Evolutionary conservation across 2,888 invertebrate species (phyloP).

Genomic region (Hymenopus coronatus): DNA sequence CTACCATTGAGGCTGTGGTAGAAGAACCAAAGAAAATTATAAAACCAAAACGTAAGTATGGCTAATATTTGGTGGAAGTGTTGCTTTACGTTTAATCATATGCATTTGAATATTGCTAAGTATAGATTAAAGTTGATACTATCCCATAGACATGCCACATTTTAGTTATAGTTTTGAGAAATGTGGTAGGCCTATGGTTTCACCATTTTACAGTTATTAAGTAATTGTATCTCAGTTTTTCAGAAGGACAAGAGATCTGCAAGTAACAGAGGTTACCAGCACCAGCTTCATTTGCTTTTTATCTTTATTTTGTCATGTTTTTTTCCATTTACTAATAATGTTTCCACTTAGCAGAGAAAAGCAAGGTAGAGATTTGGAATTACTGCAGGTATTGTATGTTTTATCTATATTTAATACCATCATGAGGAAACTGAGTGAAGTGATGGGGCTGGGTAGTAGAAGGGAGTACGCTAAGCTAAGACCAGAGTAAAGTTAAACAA

Average conservation of each 20-base stretch:
- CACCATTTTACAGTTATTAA: not conserved
- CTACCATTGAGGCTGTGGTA: conserved; percentile 47
- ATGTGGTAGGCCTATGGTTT: not conserved
- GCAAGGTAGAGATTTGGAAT: not conserved
- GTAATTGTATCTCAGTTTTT: conserved; percentile 6
- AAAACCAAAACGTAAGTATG: conserved; percentile 88
- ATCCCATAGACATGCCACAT: not conserved
- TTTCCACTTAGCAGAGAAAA: not conserved
- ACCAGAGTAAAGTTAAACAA: too few relatives aligned
- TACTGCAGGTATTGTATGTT: not conserved
- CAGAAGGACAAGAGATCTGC: not conserved
- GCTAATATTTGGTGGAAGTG: conserved; percentile 24
- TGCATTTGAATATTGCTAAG: not conserved
- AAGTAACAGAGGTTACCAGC: conserved; percentile 4
- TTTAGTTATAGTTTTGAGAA: not conserved
- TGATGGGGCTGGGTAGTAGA: too few relatives aligned
- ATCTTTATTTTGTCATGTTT: not conserved
- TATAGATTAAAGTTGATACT: not conserved
- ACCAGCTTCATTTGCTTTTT: not conserved
- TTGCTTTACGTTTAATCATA: not conserved
- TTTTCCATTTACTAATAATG: not conserved
- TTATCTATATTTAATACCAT: not conserved
- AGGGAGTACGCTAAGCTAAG: too few relatives aligned
- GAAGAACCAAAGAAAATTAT: conserved; percentile 48
- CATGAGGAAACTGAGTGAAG: not conserved